A percentile compares a stretch with the other conserved stretches of the same genome.
phyloP scores from a whole-genome alignment of 2,797 vertebrate species.

The Eupleurogrammus muticus region DNA sequence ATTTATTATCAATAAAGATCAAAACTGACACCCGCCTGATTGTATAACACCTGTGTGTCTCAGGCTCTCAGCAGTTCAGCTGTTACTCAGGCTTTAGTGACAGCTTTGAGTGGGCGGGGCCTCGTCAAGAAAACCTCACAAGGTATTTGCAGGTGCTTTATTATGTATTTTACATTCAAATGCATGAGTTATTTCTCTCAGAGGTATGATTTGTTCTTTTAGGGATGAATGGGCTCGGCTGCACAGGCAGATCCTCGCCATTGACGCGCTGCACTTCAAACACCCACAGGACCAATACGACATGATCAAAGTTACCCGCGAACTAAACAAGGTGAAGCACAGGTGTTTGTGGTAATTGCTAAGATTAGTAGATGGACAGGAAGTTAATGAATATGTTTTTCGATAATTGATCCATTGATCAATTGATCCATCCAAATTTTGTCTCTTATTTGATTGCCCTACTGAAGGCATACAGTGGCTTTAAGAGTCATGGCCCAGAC shows the following conservation, averaged over 20 bases:
- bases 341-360: no score
- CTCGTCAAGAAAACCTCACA: background rate
- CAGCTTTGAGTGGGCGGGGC: conserved; percentile 66
- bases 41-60: background rate
- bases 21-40: no score
- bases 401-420: no score
- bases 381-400: no score
- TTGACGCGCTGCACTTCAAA: conserved; percentile 76
- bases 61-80: conserved; percentile 81
- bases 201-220: background rate
- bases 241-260: conserved; percentile 77
- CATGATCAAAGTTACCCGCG: conserved; percentile 51
- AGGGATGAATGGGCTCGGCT: conserved; percentile 77
- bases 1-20: no score
- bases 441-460: no score
- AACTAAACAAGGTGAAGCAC: conserved; percentile 82
- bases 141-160: conserved; percentile 51
- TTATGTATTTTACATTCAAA: fast-evolving
- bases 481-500: background rate
- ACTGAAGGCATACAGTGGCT: conserved; percentile 81
- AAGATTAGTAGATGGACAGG: no score
- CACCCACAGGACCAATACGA: conserved; percentile 67
- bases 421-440: no score
- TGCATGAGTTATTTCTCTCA: background rate
- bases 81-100: conserved; percentile 60